Base-by-base conservation (phyloP, 2,888 invertebrate genomes). In the Hypena proboscidalis region DNA sequence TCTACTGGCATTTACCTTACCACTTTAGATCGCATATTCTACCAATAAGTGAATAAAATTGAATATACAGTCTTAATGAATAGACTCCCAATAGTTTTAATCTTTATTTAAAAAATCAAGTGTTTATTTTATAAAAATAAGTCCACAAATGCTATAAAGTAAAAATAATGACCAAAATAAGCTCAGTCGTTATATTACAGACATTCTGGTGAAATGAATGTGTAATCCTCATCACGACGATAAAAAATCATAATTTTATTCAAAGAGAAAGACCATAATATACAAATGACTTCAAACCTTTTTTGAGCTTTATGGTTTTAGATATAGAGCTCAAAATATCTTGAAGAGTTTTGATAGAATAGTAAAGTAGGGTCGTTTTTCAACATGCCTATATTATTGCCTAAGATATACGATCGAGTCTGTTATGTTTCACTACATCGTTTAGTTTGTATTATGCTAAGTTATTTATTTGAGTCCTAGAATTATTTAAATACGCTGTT, bases 191-290 rank as follows among this genome's bases (percentile, higher is more conserved):
- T 45, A 51, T 30, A 41, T 43, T 40, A 48, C 35, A 11, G 38
- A 35, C 27, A 36, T 51, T 37, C 40, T 46, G 36, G 36, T 35
- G 25, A 57, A 59, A 52, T 43, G 35, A 52, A 43, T 48, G 43
- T 43, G 40, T 62, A 57, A 52, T 52, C 47, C 40, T 45, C 46
- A 59, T 44, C 33, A 39, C 22, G 21, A 10, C 44, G 34, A 42
- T 58, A 58, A 58, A 61, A 58, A 47, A 45, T 47, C 47, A 32
- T 44, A 51, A 56, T 58, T 51, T 60, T 30, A 53, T 50, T 58
- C 44, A 34, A 11, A 37, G 23, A 42, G 21, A 33, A 41, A 1
- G 22, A 30, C 26, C 33, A 19, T 53, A 41, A 46, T 35, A 9
- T 40, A 33, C 20, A 23, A 17, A 14, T 4, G 2, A n/a, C n/a